Percentiles rank a stretch among this genome's conserved stretches.
phyloP scores from a whole-genome alignment of 2,797 vertebrate genomes.

The Tokudaia muenninki region DNA sequence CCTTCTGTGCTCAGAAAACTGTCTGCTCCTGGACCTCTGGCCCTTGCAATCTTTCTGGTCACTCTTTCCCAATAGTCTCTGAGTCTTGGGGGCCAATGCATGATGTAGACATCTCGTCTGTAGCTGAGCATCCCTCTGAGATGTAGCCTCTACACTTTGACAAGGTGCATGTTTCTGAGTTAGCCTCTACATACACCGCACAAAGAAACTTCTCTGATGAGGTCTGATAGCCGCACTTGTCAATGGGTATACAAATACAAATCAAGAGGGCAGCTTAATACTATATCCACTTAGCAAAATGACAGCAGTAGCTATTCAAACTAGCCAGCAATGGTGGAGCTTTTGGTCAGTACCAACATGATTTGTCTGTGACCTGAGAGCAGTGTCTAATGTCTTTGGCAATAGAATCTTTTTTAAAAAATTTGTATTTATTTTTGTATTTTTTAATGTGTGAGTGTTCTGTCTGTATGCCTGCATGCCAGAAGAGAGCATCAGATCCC shows the following conservation, averaged over 20 bases:
- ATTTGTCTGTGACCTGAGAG: not conserved
- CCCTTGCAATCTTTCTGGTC: not conserved
- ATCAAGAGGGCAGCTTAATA: not conserved
- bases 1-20: not conserved
- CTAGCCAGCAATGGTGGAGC: not conserved
- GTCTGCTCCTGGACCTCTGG: not conserved
- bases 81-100: not conserved
- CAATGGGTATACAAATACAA: not conserved
- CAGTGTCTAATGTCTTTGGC: not conserved
- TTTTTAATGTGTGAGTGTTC: not conserved
- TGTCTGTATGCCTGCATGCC: not conserved
- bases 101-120: not conserved
- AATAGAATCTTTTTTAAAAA: not conserved
- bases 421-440: not conserved
- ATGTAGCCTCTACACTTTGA: not conserved
- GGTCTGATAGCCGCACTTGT: no score
- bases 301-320: not conserved
- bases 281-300: not conserved
- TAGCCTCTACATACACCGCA: no score
- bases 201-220: not conserved
- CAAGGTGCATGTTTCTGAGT: not conserved
- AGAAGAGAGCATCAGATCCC: not conserved
- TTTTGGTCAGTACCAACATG: not conserved
- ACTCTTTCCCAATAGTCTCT: no score
- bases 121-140: not conserved